Evolutionary conservation across 2,113 vertebrate genomes (phyloP).

Genomic region (Menura novaehollandiae): DNA sequence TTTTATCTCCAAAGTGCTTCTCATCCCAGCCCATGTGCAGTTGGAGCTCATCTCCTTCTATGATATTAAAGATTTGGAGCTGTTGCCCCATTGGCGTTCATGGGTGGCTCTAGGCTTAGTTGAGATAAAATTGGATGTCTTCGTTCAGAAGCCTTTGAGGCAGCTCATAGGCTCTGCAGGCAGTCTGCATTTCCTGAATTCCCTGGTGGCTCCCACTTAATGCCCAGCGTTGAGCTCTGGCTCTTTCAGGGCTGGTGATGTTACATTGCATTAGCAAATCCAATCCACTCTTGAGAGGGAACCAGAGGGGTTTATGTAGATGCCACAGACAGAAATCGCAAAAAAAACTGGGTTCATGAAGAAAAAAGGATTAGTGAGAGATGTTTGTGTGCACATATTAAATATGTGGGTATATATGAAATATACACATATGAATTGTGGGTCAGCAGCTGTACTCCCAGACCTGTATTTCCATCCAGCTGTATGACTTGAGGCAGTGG

Average conservation of each 20-base stretch:
- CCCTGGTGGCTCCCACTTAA: neutral
- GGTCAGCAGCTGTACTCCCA: neutral
- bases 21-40: rapidly evolving
- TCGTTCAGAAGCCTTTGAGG: neutral
- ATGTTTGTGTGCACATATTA: rapidly evolving
- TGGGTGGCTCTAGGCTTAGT: neutral
- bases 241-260: neutral
- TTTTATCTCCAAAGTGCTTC: neutral
- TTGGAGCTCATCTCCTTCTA: neutral
- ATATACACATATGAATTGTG: neutral
- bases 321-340: neutral
- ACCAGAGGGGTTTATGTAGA: neutral
- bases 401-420: neutral
- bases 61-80: neutral
- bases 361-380: neutral
- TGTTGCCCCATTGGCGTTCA: rapidly evolving
- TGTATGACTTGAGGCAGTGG: neutral
- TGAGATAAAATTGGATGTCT: neutral
- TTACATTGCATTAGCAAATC: neutral
- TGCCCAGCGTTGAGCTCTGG: neutral
- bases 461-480: rapidly evolving
- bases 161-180: neutral
- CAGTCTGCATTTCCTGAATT: neutral
- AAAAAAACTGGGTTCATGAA: neutral
- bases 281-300: neutral